Evolutionary conservation across 2,113 vertebrate species (phyloP).

Genomic region (Progne subis): DNA sequence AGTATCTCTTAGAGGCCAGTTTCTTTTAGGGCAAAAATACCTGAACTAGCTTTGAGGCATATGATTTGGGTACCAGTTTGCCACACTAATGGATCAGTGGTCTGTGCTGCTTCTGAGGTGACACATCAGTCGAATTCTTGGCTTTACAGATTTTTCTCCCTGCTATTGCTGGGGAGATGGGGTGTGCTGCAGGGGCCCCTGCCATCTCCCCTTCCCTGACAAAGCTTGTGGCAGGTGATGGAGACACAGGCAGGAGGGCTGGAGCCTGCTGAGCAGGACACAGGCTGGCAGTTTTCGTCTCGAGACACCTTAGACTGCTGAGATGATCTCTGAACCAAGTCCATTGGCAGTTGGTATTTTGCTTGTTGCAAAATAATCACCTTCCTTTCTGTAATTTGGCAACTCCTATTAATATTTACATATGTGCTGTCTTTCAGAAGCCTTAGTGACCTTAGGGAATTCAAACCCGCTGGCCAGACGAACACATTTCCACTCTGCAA

Average conservation of each 20-base stretch:
- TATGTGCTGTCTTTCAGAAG: background rate
- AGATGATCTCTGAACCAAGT: background rate
- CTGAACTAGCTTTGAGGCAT: background rate
- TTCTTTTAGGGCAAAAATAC: background rate
- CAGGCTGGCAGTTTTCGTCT: background rate
- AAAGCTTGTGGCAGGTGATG: background rate
- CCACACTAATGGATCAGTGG: background rate
- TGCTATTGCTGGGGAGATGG: background rate
- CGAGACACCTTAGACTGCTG: background rate
- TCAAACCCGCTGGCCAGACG: rapidly evolving
- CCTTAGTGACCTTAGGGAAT: background rate
- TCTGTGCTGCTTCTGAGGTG: background rate
- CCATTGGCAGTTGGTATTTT: background rate
- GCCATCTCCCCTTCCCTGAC: background rate
- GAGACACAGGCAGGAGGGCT: background rate
- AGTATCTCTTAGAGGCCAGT: background rate
- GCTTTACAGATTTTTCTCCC: background rate
- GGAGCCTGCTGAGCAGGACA: background rate
- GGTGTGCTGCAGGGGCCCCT: background rate
- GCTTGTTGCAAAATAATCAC: background rate
- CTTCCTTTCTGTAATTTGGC: background rate
- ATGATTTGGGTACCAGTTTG: background rate
- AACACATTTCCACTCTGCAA: background rate
- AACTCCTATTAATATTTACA: background rate
- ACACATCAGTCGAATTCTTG: background rate